phyloP scores from a whole-genome alignment of 2,113 vertebrate genomes.

The Psittacara wagleri region DNA sequence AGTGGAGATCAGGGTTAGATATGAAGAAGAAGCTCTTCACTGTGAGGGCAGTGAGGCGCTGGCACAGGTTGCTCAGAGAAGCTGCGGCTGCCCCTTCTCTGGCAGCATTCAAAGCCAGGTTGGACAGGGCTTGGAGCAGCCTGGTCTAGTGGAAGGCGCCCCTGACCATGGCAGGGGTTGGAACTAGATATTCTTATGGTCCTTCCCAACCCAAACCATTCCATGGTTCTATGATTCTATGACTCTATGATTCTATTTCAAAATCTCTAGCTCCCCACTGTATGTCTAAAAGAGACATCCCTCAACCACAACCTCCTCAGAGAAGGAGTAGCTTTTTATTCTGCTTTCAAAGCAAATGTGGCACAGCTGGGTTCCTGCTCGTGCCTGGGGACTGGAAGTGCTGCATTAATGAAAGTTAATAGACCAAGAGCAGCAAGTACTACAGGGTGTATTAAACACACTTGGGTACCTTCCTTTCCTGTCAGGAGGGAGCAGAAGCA shows the following conservation, averaged over 20 bases:
- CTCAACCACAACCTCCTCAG: background rate
- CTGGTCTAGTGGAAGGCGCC: background rate
- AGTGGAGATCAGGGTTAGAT: background rate
- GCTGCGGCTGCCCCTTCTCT: background rate
- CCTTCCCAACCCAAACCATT: background rate
- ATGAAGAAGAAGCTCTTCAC: background rate
- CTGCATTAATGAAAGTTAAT: background rate
- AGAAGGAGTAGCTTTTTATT: background rate
- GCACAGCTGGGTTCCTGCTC: background rate
- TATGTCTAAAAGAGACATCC: background rate
- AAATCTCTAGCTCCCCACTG: background rate
- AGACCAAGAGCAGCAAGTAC: background rate
- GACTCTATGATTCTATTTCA: background rate
- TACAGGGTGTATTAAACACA: background rate
- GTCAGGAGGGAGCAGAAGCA: background rate
- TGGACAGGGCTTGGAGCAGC: background rate
- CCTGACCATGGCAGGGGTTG: background rate
- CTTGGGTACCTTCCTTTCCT: background rate
- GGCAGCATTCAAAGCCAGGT: background rate
- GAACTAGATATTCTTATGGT: background rate
- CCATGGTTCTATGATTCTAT: background rate
- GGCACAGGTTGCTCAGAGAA: background rate
- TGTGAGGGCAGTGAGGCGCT: background rate
- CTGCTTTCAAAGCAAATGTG: background rate
- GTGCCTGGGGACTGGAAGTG: background rate